phyloP scores from a whole-genome alignment of 2,113 vertebrate genomes.

The Gymnogyps californianus region DNA sequence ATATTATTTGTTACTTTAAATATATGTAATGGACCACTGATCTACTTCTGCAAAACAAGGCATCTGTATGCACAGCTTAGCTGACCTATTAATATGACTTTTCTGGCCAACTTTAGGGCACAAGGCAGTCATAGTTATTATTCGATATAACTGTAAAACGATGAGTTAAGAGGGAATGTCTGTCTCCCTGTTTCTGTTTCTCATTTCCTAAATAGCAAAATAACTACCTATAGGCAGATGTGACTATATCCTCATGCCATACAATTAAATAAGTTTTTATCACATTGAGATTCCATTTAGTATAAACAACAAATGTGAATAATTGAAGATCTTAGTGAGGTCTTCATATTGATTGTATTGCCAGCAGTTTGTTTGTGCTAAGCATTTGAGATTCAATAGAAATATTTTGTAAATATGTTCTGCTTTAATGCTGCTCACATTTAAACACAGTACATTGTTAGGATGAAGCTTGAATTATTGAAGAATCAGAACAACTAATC shows the following conservation, averaged over 20 bases:
- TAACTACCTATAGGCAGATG: neutral
- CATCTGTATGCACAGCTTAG: neutral
- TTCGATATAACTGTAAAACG: neutral
- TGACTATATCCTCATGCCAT: neutral
- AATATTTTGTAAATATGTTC: neutral
- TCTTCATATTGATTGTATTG: neutral
- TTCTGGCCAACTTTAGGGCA: neutral
- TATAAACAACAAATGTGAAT: neutral
- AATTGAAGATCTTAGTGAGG: neutral
- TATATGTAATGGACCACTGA: neutral
- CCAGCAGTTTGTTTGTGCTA: neutral
- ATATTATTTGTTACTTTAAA: neutral
- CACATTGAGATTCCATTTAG: neutral
- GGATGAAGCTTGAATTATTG: constrained; percentile 36
- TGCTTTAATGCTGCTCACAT: constrained; percentile 20
- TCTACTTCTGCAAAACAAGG: neutral
- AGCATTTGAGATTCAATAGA: neutral
- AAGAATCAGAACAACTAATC: constrained; percentile 33
- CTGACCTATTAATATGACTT: neutral
- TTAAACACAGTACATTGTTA: neutral
- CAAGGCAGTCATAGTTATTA: neutral
- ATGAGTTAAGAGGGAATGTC: neutral
- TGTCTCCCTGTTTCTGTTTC: neutral
- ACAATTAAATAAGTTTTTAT: neutral
- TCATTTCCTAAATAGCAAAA: neutral